Conservation (phyloP, 2,113 vertebrate species). For the Xyliphius kryptos region DNA sequence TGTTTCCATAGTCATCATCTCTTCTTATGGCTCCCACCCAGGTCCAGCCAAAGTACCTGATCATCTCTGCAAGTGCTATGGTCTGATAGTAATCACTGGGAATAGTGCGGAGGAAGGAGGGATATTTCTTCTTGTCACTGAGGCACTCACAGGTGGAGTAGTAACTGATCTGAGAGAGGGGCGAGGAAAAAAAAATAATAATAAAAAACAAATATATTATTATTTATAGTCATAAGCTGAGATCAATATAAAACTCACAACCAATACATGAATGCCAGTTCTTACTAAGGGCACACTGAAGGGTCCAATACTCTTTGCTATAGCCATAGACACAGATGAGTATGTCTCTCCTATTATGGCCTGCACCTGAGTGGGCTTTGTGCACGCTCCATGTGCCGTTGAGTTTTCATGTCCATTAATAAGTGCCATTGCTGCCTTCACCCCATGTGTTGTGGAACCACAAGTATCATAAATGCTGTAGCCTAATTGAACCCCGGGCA, state of each 20-base stretch:
- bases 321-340: too few relatives aligned
- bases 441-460: slow-evolving; percentile 46
- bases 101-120: slow-evolving; percentile 50
- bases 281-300: slow-evolving; percentile 59
- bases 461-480: slow-evolving; percentile 63
- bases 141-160: slow-evolving; percentile 52
- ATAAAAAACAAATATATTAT: too few relatives aligned
- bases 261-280: neutral
- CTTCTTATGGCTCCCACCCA: slow-evolving; percentile 49
- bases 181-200: neutral
- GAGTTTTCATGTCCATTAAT: slow-evolving; percentile 46
- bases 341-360: too few relatives aligned
- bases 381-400: slow-evolving; percentile 38
- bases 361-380: too few relatives aligned
- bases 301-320: too few relatives aligned
- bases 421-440: too few relatives aligned
- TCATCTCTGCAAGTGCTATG: slow-evolving; percentile 45
- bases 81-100: slow-evolving; percentile 51
- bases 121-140: slow-evolving; percentile 42
- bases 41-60: slow-evolving; percentile 50
- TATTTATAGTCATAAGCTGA: neutral
- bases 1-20: slow-evolving; percentile 48
- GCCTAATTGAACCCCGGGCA: slow-evolving; percentile 59
- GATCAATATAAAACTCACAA: neutral
- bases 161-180: slow-evolving; percentile 47